Base-by-base conservation (phyloP, 2,888 invertebrate genomes). In the Macrophya alboannulata region DNA sequence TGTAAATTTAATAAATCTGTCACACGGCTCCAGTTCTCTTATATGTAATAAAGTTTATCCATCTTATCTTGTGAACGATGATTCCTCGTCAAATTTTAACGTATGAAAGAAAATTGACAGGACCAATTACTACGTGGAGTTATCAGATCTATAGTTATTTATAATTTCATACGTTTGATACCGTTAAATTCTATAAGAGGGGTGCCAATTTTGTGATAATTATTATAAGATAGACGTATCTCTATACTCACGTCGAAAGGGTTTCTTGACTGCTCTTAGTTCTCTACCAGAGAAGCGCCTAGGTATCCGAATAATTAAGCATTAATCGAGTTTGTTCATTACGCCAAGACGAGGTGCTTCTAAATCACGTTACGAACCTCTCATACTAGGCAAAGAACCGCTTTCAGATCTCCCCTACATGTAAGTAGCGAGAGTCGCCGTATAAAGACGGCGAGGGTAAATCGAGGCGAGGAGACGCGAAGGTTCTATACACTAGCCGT, bases 281-380 rank as follows among this genome's bases (percentile, higher is more conserved):
- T 62, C 37, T 40, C 62, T 51, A 21, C 15, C 12, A 81, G 4
- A 43, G 31, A 40, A n/a, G 43, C 62, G 62, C 1, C 48, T 4
- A 48, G 83, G 83, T 83, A 83, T 83, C 68, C 65, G 83, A 83
- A 68, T 83, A 83, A 83, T 83, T 83, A 51, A 83, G 83, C 83
- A 83, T 83, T 83, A 83, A 83, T 83, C 83, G 83, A 83, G 68
- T 83, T 83, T 68, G 68, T 83, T 83, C 83, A 71, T 83, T 71
- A 83, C 45, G 31, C 37, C 31, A 51, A 83, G 83, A 51, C 68
- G 48, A 83, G 83, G 48, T 83, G 68, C 83, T 62, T 51, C 68
- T 83, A 68, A 83, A 83, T 83, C 65, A 83, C 83, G 83, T 83
- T 83, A 83, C 68, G 62, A 62, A 65, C 83, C 83, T 81, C 62